Conservation (phyloP, 2,113 vertebrate species). For the Engystomops pustulosus region DNA sequence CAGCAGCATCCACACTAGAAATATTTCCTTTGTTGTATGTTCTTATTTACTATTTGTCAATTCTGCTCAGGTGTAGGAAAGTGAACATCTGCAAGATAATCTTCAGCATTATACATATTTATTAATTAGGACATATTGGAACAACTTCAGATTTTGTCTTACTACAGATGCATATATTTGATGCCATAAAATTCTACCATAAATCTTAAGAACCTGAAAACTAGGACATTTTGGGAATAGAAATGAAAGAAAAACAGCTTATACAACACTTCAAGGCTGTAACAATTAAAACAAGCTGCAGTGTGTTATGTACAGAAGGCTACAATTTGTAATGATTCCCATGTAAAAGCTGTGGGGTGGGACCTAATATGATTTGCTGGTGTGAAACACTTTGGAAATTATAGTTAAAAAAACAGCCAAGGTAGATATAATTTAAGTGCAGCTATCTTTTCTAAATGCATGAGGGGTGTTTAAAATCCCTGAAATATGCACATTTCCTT, state of each 20-base stretch:
- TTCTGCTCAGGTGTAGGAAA: constrained; percentile 60
- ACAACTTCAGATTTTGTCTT: constrained; percentile 62
- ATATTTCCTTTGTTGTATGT: constrained; percentile 52
- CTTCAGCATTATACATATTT: constrained; percentile 67
- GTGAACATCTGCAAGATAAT: constrained; percentile 58
- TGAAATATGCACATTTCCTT: no score
- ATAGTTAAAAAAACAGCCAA: background rate
- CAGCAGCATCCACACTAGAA: no score
- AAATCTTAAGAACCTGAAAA: constrained; percentile 69
- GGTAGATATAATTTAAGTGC: no score
- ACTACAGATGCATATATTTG: constrained; percentile 63
- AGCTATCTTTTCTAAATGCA: no score
- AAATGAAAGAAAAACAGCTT: constrained; percentile 58
- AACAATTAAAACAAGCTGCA: constrained; percentile 61
- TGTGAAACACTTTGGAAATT: background rate
- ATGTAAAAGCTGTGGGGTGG: background rate
- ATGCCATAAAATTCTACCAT: constrained; percentile 66
- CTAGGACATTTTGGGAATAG: constrained; percentile 49
- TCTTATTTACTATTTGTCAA: constrained; percentile 61
- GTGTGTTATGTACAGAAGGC: background rate
- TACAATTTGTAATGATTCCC: background rate
- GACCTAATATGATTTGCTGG: background rate
- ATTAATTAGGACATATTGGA: constrained; percentile 66
- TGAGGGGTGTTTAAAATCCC: no score
- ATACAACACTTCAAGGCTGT: constrained; percentile 60